Conservation (phyloP, 2,888 invertebrate species). For the Empis livida region DNA sequence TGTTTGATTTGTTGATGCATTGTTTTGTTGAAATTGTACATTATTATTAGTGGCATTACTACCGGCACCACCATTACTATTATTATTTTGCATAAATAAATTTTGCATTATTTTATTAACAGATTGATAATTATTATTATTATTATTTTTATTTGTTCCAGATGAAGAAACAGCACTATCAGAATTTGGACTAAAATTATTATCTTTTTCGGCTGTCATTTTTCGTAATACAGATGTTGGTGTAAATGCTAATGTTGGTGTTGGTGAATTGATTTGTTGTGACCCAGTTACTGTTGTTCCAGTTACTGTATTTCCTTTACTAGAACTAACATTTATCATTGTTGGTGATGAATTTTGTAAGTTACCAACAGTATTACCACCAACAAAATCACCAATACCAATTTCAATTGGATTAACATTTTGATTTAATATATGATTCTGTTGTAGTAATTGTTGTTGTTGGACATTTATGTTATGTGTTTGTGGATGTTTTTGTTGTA, state of each 20-base stretch:
- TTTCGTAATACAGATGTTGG: slow-evolving; percentile 88
- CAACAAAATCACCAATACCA: neutral
- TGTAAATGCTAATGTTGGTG: slow-evolving; percentile 57
- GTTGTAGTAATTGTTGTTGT: neutral
- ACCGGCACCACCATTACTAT: neutral
- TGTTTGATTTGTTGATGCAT: slow-evolving; percentile 15
- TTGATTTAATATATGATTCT: neutral
- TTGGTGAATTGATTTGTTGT: slow-evolving; percentile 39
- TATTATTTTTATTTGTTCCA: neutral
- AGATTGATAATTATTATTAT: too few species aligned
- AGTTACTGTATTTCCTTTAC: neutral
- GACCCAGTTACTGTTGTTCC: neutral
- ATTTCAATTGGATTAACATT: neutral
- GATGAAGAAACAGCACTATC: slow-evolving; percentile 3
- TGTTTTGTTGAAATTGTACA: slow-evolving; percentile 16
- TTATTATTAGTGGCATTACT: too few species aligned
- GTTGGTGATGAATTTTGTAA: neutral
- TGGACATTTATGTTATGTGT: slow-evolving; percentile 10
- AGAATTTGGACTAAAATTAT: slow-evolving; percentile 16
- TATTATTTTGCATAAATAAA: slow-evolving; percentile 2
- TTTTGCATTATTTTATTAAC: neutral
- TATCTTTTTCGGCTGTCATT: slow-evolving; percentile 85
- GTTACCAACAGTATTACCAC: neutral
- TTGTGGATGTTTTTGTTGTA: slow-evolving; percentile 19
- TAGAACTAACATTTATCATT: neutral